A percentile compares a stretch with the other conserved stretches of the same genome.
These are phyloP conservation scores for Poecile montanus DNA, from an alignment of 2,797 vertebrate species.

Conservation along the genomic window DNA sequence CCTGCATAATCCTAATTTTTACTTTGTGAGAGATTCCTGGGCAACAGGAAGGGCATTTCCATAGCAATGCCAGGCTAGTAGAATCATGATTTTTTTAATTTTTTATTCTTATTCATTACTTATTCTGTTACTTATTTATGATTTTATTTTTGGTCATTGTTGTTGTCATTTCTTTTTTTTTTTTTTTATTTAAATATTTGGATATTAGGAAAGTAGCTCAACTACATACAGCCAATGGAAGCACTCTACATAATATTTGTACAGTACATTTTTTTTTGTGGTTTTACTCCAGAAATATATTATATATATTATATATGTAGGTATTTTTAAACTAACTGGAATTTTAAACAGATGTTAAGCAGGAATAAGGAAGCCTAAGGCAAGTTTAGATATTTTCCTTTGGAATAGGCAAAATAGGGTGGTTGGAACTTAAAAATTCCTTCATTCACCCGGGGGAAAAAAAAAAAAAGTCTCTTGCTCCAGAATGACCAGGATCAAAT, in stretches of 20 bases:
- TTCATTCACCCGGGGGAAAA: background rate
- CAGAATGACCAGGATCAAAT: background rate
- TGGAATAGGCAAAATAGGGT: background rate
- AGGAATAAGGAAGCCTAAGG: background rate
- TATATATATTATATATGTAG: constrained; percentile 58
- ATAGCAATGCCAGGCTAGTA: background rate
- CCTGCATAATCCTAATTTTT: background rate
- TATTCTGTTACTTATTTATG: constrained; percentile 60
- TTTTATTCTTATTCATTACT: constrained; percentile 36
- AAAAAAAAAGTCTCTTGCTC: background rate
- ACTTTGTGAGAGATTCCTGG: constrained; percentile 1
- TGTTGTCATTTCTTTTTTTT: background rate
- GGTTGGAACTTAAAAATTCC: constrained; percentile 13
- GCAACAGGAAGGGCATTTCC: constrained; percentile 27
- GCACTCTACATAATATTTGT: constrained; percentile 47
- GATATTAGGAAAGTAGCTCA: constrained; percentile 45
- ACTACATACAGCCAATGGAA: constrained; percentile 32
- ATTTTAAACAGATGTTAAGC: background rate
- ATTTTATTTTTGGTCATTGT: background rate
- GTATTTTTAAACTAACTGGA: constrained; percentile 72
- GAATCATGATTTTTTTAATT: background rate
- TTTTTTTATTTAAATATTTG: constrained; percentile 55
- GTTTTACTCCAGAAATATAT: constrained; percentile 58
- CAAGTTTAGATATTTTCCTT: background rate
- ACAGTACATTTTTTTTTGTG: constrained; percentile 39